Evolutionary conservation across 2,113 vertebrate genomes (phyloP).

Genomic region (Protobothrops mucrosquamatus): DNA sequence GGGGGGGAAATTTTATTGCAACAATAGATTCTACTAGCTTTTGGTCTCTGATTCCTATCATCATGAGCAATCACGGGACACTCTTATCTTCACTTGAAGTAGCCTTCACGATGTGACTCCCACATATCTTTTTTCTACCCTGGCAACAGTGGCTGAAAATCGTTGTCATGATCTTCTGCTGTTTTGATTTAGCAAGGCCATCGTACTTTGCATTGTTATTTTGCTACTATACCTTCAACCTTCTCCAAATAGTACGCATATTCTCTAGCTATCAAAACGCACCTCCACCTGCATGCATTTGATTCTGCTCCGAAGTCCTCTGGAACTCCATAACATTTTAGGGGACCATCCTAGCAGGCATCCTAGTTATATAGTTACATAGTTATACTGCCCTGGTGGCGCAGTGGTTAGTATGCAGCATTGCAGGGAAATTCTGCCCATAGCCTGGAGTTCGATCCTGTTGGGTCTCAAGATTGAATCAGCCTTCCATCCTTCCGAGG

Average conservation of each 20-base stretch:
- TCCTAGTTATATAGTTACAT: background rate
- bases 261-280: background rate
- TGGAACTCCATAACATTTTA: background rate
- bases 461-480: background rate
- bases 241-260: background rate
- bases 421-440: background rate
- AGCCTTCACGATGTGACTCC: background rate
- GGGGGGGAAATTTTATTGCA: background rate
- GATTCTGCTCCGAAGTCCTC: background rate
- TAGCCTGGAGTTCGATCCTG: background rate
- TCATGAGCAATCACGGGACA: background rate
- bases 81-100: background rate
- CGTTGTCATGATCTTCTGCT: background rate
- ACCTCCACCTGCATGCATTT: background rate
- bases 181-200: background rate
- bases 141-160: background rate
- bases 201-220: background rate
- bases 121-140: background rate
- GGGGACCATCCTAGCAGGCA: background rate
- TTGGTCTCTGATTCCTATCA: background rate
- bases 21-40: background rate
- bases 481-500: background rate
- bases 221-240: background rate
- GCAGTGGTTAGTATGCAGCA: background rate
- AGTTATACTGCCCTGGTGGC: background rate